Base-by-base conservation (phyloP, 2,797 vertebrate species). In the Paratrypauchen microcephalus region DNA sequence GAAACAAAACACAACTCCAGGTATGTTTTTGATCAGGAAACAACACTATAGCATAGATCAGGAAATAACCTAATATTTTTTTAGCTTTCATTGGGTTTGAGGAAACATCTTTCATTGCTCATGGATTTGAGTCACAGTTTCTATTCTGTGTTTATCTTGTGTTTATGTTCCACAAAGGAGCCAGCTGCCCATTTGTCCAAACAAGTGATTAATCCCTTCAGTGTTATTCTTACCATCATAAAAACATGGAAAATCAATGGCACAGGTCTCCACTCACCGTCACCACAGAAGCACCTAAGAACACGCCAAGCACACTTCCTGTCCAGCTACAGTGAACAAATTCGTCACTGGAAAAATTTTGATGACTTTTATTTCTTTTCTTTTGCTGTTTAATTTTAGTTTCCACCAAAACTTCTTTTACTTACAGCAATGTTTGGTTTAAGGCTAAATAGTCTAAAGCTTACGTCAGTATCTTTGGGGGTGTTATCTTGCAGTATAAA, bases 161-260 rank as follows among this genome's bases (percentile, higher is more conserved):
- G 56, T 57, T 16, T 16, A 57, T 26, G 23, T 28, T 55, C 21
- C 8, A 55, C 23, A 3, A 15, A 26, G 4, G 23, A 6, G 54
- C 23, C 54, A 56, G 7, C 54, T 56, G 54, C 54, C 23, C 54
- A 56, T 26, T 7, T 5, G 3, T 19, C 32, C 59, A 61, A 61
- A 61, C 66, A 47, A 8, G 26, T 52, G 56, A 72, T 69, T 11
- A 50, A 19, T 71, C 67, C 24, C 36, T 30, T 78, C 78, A 84
- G 68, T 65, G 76, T 82, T 80, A 55, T 75, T 76, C 77, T 55
- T 68, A 57, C 80, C 65, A 76, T 76, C 30, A 32, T 1, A 32
- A 76, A 80, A 74, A 77, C 74, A 87, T 59, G 87, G 87, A 84
- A 90, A 90, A 84, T 73, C 85, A 83, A 82, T 87, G 70, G 52